Conservation (phyloP, 2,888 invertebrate genomes). For the Colostygia pectinataria region DNA sequence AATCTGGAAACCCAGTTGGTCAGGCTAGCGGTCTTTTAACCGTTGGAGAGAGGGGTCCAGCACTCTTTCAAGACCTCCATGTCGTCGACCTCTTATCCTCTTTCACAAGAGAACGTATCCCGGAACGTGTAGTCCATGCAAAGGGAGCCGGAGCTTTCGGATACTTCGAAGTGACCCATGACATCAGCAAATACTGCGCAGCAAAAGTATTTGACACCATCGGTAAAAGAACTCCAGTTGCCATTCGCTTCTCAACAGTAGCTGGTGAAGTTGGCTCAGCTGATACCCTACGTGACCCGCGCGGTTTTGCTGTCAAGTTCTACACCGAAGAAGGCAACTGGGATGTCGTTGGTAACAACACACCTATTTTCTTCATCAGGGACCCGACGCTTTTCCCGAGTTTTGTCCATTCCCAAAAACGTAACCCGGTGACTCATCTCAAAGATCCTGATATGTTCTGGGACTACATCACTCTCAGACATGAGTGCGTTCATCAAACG, state of each 20-base stretch:
- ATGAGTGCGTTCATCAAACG: conserved; percentile 93
- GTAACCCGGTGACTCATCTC: conserved; percentile 95
- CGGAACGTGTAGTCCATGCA: conserved; percentile 97
- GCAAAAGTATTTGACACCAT: conserved; percentile 90
- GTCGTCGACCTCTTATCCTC: conserved; percentile 91
- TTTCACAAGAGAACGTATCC: conserved; percentile 96
- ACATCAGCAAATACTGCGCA: conserved; percentile 91
- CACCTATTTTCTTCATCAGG: conserved; percentile 95
- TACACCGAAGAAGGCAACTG: conserved; percentile 96
- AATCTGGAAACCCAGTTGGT: conserved; percentile 91
- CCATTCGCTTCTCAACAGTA: conserved; percentile 92
- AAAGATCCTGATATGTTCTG: conserved; percentile 98
- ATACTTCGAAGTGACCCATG: conserved; percentile 94
- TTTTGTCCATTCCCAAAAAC: conserved; percentile 98
- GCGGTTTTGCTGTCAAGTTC: conserved; percentile 97
- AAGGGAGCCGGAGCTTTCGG: conserved; percentile 97
- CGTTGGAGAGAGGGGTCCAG: conserved; percentile 93
- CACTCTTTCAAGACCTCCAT: conserved; percentile 92
- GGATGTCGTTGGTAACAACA: conserved; percentile 97
- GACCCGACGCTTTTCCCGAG: conserved; percentile 96
- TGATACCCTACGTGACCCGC: conserved; percentile 94
- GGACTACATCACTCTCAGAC: conserved; percentile 95
- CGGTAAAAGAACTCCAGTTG: conserved; percentile 91
- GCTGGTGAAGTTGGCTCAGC: conserved; percentile 96
- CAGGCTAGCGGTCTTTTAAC: conserved; percentile 90